A percentile compares a stretch with the other conserved stretches of the same genome.
phyloP scores from a whole-genome alignment of 1,140 invertebrate species.

The Pseudomyrmex sp. region DNA sequence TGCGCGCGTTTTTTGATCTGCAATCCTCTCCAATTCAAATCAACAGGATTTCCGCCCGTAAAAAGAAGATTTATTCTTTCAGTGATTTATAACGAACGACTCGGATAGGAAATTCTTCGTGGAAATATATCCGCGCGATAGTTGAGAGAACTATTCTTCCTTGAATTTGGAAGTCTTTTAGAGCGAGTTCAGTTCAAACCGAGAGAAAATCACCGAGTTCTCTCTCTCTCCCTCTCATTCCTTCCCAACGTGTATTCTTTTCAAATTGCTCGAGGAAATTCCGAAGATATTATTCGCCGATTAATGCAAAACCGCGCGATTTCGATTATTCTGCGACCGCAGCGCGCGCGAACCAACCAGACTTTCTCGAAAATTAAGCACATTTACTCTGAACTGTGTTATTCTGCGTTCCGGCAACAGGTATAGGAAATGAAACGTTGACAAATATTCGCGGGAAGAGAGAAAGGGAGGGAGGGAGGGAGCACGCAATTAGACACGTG shows the following conservation, averaged over 20 bases:
- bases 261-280: slow-evolving; percentile 22
- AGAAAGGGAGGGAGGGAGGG: too few relatives aligned
- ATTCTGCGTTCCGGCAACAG: not conserved
- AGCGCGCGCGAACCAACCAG: slow-evolving; percentile 9
- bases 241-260: too few relatives aligned
- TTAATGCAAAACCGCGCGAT: slow-evolving; percentile 37
- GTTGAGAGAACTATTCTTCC: not conserved
- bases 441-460: not conserved
- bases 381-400: slow-evolving; percentile 39
- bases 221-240: not conserved
- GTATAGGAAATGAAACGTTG: slow-evolving; percentile 21
- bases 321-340: slow-evolving; percentile 50
- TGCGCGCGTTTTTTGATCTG: not conserved
- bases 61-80: not conserved
- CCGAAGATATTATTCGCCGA: not conserved
- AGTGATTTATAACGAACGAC: not conserved
- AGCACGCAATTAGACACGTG: not conserved
- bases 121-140: not conserved
- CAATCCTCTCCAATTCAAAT: not conserved
- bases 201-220: not conserved
- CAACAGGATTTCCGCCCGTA: not conserved
- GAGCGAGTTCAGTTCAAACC: not conserved
- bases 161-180: not conserved
- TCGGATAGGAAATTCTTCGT: not conserved
- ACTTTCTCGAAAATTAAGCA: slow-evolving; percentile 63